Conservation (phyloP, 2,113 vertebrate species). For the Noturus placidus region DNA sequence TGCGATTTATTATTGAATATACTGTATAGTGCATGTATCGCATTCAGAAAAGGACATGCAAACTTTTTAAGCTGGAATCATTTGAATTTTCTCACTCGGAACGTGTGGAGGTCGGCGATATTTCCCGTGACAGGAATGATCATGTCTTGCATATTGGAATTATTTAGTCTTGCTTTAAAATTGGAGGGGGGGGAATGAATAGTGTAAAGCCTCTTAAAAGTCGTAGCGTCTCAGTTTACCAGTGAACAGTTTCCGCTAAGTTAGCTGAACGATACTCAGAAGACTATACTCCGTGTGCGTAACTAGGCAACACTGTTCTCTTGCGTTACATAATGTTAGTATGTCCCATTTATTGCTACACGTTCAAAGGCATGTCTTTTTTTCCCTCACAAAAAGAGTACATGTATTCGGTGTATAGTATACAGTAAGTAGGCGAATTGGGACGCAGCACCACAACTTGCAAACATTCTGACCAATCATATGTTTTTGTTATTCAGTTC, state of each 20-base stretch:
- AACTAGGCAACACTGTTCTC: no score
- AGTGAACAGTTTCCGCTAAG: background rate
- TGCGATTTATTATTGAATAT: background rate
- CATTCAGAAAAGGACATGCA: background rate
- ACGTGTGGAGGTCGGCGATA: background rate
- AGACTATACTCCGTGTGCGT: background rate
- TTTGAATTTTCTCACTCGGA: background rate
- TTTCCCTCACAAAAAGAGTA: no score
- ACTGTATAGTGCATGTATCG: background rate
- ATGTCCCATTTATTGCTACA: no score
- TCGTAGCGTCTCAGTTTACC: no score
- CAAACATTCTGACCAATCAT: background rate
- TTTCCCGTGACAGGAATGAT: background rate
- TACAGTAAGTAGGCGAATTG: no score
- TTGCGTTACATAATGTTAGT: no score
- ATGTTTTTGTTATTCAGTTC: background rate
- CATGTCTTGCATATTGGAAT: background rate
- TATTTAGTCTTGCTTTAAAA: background rate
- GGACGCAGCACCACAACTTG: no score
- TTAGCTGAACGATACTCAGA: background rate
- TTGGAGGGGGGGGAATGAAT: no score
- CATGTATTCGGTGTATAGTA: no score
- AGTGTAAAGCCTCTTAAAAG: background rate
- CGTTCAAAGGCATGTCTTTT: no score
- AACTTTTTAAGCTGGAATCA: background rate